phyloP scores from a whole-genome alignment of 2,113 vertebrate species.

The Nyctereutes procyonoides region DNA sequence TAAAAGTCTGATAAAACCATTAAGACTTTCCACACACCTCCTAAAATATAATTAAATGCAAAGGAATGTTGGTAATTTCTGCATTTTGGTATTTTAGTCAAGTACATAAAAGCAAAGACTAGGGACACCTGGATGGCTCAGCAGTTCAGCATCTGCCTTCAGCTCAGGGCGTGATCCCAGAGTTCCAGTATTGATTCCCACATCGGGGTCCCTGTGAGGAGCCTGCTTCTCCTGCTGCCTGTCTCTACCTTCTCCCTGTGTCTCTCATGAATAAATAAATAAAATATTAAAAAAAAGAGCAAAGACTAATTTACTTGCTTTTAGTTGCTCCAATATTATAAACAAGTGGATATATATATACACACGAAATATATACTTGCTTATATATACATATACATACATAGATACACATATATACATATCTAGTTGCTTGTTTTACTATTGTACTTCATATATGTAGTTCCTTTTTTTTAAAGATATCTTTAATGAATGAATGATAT shows the following conservation, averaged over 20 bases:
- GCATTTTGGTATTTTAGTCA: background rate
- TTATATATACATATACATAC: background rate
- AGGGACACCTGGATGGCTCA: too few relatives aligned
- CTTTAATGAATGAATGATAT: too few relatives aligned
- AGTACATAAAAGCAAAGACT: background rate
- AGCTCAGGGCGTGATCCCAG: too few relatives aligned
- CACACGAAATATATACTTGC: background rate
- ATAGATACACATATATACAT: background rate
- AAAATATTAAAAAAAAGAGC: background rate
- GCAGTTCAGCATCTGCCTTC: too few relatives aligned
- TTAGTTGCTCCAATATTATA: background rate
- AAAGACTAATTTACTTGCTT: slow-evolving; percentile 5
- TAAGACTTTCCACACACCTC: background rate
- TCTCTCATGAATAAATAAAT: too few relatives aligned
- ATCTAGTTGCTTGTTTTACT: background rate
- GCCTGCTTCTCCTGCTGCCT: too few relatives aligned
- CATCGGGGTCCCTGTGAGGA: too few relatives aligned
- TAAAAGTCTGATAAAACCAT: background rate
- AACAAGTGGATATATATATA: background rate
- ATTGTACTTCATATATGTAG: background rate
- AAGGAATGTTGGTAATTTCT: background rate
- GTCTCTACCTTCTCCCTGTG: too few relatives aligned
- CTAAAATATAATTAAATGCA: slow-evolving; percentile 17
- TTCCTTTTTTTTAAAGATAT: too few relatives aligned
- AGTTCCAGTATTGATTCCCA: too few relatives aligned